These are phyloP conservation scores for Otus sunia DNA, from an alignment of 2,113 vertebrate species.

Conservation along the genomic window DNA sequence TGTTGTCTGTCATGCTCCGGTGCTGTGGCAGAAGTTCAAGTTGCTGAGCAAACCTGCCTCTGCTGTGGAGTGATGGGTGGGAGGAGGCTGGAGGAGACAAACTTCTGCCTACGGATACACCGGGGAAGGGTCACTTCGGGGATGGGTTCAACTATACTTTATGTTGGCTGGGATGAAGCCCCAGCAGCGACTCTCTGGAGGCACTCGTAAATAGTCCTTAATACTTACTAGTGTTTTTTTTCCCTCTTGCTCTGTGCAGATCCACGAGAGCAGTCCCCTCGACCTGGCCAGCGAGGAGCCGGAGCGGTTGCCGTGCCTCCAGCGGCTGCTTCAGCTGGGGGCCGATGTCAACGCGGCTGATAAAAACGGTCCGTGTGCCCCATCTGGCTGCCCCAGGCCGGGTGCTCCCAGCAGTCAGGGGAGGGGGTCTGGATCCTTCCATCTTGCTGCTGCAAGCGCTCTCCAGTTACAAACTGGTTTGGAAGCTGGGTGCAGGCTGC, in stretches of 20 bases:
- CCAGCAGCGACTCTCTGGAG: fast-evolving
- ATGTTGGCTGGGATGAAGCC: neutral
- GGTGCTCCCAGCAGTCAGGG: neutral
- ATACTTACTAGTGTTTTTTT: fast-evolving
- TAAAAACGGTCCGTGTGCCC: constrained; percentile 79
- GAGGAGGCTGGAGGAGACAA: neutral
- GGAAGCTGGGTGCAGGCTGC: neutral
- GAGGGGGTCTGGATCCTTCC: fast-evolving
- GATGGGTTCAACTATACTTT: neutral
- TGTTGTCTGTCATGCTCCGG: fast-evolving
- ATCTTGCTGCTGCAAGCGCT: neutral
- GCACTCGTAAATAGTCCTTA: neutral
- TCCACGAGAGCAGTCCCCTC: constrained; percentile 93
- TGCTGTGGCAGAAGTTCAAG: neutral
- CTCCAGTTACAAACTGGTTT: neutral
- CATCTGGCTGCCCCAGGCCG: fast-evolving
- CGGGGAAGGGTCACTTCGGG: neutral
- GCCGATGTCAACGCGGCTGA: constrained; percentile 85
- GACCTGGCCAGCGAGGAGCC: constrained; percentile 91
- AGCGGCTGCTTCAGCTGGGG: constrained; percentile 84
- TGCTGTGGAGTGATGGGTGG: fast-evolving
- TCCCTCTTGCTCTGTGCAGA: constrained; percentile 61
- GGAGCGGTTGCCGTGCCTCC: constrained; percentile 85
- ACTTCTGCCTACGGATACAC: neutral
- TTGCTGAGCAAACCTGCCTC: neutral